Base-by-base conservation (phyloP, 2,113 vertebrate genomes). In the Labeo catla region DNA sequence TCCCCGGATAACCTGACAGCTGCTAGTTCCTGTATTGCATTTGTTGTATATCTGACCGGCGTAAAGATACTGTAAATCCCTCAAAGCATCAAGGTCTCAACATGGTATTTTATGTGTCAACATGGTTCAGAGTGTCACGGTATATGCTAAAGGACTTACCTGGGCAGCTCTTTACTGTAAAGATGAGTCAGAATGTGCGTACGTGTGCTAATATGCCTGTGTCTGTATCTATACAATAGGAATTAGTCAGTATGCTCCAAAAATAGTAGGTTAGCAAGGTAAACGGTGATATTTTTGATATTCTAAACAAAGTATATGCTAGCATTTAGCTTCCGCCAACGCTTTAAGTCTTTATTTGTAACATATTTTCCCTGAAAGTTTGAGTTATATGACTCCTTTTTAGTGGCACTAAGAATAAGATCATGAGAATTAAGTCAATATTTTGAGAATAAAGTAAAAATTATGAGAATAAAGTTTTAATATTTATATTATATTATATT, bases 21-120 rank as follows among this genome's bases (percentile, higher is more conserved):
- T 81, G 79, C 79, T 28, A 66, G 59, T 66, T 66, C 79, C 79
- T 81, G n/a, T 66, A 81, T 81, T 81, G 59, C 43, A 2, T 81
- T 47, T 49, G 79, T 47, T 49, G 78, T 81, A 81, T 8, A 65
- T 81, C 57, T 28, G 59, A 81, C 59, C 8, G 13, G 10, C 43
- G 4, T 49, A 34, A 49, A 66, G 59, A 81, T 49, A 66, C 79
- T 19, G 59, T 65, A 81, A 81, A 63, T 28, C 79, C 59, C 59
- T 81, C 43, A 81, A 49, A 81, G 59, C 79, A 81, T 34, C 43
- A 66, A 49, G 79, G 59, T 81, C 59, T 81, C 39, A 81, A 9
- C 8, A 16, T 47, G 76, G 78, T 65, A 47, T 81, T 65, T 65
- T 12, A 47, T 65, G 59, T 81, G 59, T 81, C 78, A 65, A 81